Percentiles rank a stretch among this genome's conserved stretches.
phyloP scores from a whole-genome alignment of 2,888 invertebrate species.

The Agrenia bidenticulata region DNA sequence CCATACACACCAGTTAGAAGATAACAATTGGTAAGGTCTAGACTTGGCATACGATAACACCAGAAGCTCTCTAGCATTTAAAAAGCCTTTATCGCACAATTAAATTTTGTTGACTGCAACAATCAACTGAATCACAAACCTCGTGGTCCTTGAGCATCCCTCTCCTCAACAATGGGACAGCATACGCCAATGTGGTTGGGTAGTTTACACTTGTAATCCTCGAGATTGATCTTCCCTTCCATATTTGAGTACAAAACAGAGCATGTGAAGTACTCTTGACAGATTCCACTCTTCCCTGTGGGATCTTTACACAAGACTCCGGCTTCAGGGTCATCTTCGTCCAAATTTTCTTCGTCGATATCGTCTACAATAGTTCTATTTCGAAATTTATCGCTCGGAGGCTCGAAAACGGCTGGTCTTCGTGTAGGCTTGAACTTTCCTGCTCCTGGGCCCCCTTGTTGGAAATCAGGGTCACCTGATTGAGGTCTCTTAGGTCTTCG shows the following conservation, averaged over 20 bases:
- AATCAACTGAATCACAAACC: too few species aligned
- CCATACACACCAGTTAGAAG: too few species aligned
- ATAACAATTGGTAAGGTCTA: too few species aligned
- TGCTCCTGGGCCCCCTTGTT: slow-evolving; percentile 4
- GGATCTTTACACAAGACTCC: slow-evolving; percentile 34
- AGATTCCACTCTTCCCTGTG: slow-evolving; percentile 39
- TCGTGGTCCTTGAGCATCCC: slow-evolving; percentile 20
- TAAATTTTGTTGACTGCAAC: too few species aligned
- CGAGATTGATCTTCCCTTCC: slow-evolving; percentile 39
- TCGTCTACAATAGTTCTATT: slow-evolving; percentile 6
- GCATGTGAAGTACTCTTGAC: slow-evolving; percentile 45
- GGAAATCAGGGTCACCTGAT: too few species aligned
- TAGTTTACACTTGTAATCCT: slow-evolving; percentile 42
- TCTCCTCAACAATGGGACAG: slow-evolving; percentile 35
- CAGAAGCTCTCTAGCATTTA: too few species aligned
- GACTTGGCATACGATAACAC: too few species aligned
- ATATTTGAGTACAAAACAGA: slow-evolving; percentile 41
- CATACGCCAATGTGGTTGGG: slow-evolving; percentile 45
- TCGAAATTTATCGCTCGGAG: too few species aligned
- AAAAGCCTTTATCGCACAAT: too few species aligned
- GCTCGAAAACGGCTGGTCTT: not conserved
- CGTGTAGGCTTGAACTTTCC: slow-evolving; percentile 6
- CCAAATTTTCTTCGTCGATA: slow-evolving; percentile 16
- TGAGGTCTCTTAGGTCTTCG: too few species aligned
- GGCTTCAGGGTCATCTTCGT: slow-evolving; percentile 23